A percentile compares a stretch with the other conserved stretches of the same genome.
These are phyloP conservation scores for Phalangium opilio DNA, from an alignment of 2,888 invertebrate genomes.

Conservation along the genomic window DNA sequence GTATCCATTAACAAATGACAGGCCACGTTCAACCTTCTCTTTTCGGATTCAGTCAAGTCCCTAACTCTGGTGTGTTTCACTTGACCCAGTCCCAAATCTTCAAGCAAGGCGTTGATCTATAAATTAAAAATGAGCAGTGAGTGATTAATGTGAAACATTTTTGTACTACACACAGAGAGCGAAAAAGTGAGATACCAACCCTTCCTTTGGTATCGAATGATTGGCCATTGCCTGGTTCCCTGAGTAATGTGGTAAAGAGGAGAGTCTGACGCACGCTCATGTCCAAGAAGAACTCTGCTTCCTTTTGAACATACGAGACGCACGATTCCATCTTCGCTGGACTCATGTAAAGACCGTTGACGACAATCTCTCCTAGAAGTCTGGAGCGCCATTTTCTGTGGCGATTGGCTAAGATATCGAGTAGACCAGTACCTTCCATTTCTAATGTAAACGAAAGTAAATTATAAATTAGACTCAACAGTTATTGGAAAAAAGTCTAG, in stretches of 20 bases:
- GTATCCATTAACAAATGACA: constrained; percentile 58
- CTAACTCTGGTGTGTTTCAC: constrained; percentile 73
- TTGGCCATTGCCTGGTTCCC: constrained; percentile 35
- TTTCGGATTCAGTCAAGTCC: constrained; percentile 71
- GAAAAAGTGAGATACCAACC: constrained; percentile 42
- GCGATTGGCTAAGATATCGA: constrained; percentile 67
- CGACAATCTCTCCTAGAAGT: constrained; percentile 57
- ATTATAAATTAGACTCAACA: background rate
- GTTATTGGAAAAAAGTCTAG: background rate
- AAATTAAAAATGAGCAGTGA: constrained; percentile 22
- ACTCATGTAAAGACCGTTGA: constrained; percentile 71
- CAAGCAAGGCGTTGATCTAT: constrained; percentile 71
- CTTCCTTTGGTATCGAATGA: constrained; percentile 58
- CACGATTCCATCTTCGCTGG: constrained; percentile 51
- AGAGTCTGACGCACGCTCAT: constrained; percentile 82
- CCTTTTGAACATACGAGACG: constrained; percentile 57
- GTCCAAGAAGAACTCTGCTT: constrained; percentile 60
- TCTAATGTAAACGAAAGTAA: constrained; percentile 33
- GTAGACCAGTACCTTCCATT: constrained; percentile 66
- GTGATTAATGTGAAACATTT: background rate
- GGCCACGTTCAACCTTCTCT: constrained; percentile 69
- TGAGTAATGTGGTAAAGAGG: constrained; percentile 61
- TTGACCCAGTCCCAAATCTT: constrained; percentile 78
- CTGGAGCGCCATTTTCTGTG: constrained; percentile 37
- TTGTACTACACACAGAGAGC: too few relatives aligned